A percentile compares a stretch with the other conserved stretches of the same genome.
Conservation (phyloP, 2,888 invertebrate genomes). For the Gymnosoma rotundatum region DNA sequence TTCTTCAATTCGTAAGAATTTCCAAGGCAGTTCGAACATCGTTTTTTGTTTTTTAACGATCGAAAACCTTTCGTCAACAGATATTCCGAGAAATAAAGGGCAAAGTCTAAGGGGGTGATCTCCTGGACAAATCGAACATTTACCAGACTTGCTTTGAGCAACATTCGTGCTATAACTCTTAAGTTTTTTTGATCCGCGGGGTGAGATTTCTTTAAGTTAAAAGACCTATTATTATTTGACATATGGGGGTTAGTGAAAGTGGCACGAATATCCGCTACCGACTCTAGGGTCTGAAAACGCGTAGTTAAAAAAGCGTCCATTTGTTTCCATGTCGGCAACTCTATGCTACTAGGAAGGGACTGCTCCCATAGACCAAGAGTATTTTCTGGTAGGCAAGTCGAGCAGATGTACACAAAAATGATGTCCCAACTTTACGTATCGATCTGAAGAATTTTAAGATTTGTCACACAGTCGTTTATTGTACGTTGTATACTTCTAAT, state of each 20-base stretch:
- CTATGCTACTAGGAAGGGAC: no score
- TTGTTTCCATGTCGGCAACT: slow-evolving; percentile 22
- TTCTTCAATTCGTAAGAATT: not conserved
- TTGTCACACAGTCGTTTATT: not conserved
- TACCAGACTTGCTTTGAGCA: not conserved
- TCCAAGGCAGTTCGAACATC: not conserved
- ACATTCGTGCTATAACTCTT: slow-evolving; percentile 10
- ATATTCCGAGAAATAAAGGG: no score
- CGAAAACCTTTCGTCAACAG: no score
- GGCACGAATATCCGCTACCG: not conserved
- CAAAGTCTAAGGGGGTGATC: not conserved
- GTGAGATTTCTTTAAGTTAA: not conserved
- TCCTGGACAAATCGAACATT: not conserved
- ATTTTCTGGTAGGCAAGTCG: not conserved
- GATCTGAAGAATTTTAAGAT: no score
- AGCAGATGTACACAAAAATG: no score
- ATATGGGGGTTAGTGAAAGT: not conserved
- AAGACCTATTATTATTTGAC: not conserved
- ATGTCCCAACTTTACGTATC: no score
- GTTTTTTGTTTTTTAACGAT: not conserved
- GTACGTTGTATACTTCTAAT: not conserved
- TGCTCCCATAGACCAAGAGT: no score
- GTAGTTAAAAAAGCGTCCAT: slow-evolving; percentile 20
- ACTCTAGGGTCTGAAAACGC: not conserved
- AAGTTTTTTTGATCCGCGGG: not conserved